Evolutionary conservation across 2,797 vertebrate genomes (phyloP), one percentile per base, ranked within the genome.

Genomic region (Myotis myotis): DNA sequence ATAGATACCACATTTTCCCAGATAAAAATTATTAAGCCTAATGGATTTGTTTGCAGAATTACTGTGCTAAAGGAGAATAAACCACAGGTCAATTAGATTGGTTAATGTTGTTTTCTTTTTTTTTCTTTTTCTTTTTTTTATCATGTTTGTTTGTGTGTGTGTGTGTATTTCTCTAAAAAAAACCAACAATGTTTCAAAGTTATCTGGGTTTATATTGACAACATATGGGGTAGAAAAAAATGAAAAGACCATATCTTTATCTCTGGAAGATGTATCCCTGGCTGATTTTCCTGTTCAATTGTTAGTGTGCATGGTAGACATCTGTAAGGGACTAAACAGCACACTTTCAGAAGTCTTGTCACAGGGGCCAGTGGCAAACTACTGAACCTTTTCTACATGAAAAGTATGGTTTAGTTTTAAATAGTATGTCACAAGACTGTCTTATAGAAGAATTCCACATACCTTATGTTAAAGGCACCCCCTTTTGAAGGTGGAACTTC

Each of bases 251-350:
- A 0, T 17, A n/a, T 57, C 8, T 75, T 70, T 79, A 49, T 68
- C 85, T 76, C 36, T 36, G 49, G 9, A 55, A 75, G 12, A n/a
- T 30, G 12, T 49, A 11, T 51, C 53, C 23, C 0, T 25, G 72
- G 13, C 30, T n/a, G 55, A 2, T 6, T 81, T 66, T 38, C 23
- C 12, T 44, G 11, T 66, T 41, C 49, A 57, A 15, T 72, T 51
- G 6, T 62, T 22, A 28, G 17, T 0, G 0, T 13, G 19, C 0
- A 6, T 22, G 17, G 57, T 4, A 12, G 76, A 68, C 0, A 0
- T 15, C 30, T 22, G 17, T 0, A 1, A 23, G 8, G 8, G 3
- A 6, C 53, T 62, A 28, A 23, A 33, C 0, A 33, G 55, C 13
- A 0, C 3, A 0, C 1, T 75, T 81, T 17, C 28, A 57, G 30